These are phyloP conservation scores for Acanthosepion esculentum DNA, from an alignment of 2,888 invertebrate species.

Conservation along the genomic window DNA sequence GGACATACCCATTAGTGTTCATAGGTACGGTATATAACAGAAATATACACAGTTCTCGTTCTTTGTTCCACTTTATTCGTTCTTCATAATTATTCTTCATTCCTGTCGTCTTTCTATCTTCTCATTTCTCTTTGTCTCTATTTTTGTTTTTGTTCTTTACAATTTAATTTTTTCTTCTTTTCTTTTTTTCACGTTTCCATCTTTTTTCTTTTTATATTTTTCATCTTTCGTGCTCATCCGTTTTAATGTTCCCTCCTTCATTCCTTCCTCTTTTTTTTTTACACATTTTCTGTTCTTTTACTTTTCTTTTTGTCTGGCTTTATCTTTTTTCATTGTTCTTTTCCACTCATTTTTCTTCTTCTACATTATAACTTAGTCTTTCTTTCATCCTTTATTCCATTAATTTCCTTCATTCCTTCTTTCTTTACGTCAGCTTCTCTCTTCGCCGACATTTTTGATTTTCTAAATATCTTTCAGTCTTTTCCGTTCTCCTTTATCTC, in stretches of 20 bases:
- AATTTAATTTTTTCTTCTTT: neutral
- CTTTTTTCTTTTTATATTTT: neutral
- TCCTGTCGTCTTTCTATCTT: neutral
- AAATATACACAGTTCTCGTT: too few relatives aligned
- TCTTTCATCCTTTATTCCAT: too few relatives aligned
- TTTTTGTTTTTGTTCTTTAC: neutral
- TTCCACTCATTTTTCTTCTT: neutral
- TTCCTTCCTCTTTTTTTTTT: neutral
- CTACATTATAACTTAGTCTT: neutral
- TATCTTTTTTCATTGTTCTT: neutral
- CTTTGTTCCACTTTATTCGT: too few relatives aligned
- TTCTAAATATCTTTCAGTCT: too few relatives aligned
- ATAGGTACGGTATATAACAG: too few relatives aligned
- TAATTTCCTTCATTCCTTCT: too few relatives aligned
- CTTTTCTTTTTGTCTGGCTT: neutral
- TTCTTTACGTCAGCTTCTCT: too few relatives aligned
- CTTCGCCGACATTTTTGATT: too few relatives aligned
- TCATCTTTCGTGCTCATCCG: neutral
- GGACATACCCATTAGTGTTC: too few relatives aligned
- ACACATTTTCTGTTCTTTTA: neutral
- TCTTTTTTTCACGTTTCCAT: neutral
- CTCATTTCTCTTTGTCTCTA: neutral
- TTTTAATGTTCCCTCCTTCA: neutral
- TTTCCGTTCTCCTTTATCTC: too few relatives aligned
- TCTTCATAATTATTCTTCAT: neutral